Conservation (phyloP, 2,797 vertebrate genomes). For the Mormyrops boulengeri region DNA sequence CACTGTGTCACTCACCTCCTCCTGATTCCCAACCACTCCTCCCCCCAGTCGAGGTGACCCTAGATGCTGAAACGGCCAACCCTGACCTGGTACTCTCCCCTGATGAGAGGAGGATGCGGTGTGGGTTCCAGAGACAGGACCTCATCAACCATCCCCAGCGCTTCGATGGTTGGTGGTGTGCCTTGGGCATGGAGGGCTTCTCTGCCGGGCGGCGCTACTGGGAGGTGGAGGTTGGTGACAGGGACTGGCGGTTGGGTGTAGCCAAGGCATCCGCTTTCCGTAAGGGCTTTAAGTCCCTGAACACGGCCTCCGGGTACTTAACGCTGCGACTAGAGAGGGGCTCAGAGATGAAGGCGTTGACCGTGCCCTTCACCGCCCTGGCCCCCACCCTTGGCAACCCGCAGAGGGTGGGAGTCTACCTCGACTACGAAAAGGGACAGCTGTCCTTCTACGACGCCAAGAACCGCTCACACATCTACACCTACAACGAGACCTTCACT, state of each 20-base stretch:
- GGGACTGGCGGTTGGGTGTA: constrained; percentile 69
- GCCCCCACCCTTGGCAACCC: constrained; percentile 54
- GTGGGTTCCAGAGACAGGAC: constrained; percentile 63
- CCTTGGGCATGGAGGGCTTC: constrained; percentile 55
- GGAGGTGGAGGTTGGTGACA: constrained; percentile 69
- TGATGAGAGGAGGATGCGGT: constrained; percentile 64
- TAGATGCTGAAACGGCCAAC: constrained; percentile 66
- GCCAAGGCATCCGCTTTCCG: constrained; percentile 63
- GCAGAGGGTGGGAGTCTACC: constrained; percentile 61
- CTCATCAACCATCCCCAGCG: constrained; percentile 64
- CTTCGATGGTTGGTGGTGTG: constrained; percentile 72
- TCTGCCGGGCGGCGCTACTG: constrained; percentile 62
- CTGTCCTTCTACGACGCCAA: constrained; percentile 69
- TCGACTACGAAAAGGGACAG: constrained; percentile 62
- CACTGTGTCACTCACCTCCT: neutral
- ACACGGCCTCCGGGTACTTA: constrained; percentile 65
- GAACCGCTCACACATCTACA: constrained; percentile 63
- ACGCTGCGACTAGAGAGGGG: constrained; percentile 68
- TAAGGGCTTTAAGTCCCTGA: constrained; percentile 69
- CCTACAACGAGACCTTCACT: constrained; percentile 61
- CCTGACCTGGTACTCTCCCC: constrained; percentile 65
- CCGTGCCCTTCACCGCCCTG: constrained; percentile 64
- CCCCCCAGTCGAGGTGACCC: constrained; percentile 58
- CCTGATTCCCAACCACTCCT: neutral
- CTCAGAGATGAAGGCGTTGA: constrained; percentile 67